phyloP scores from a whole-genome alignment of 2,797 vertebrate genomes.

The Vespertilio murinus region DNA sequence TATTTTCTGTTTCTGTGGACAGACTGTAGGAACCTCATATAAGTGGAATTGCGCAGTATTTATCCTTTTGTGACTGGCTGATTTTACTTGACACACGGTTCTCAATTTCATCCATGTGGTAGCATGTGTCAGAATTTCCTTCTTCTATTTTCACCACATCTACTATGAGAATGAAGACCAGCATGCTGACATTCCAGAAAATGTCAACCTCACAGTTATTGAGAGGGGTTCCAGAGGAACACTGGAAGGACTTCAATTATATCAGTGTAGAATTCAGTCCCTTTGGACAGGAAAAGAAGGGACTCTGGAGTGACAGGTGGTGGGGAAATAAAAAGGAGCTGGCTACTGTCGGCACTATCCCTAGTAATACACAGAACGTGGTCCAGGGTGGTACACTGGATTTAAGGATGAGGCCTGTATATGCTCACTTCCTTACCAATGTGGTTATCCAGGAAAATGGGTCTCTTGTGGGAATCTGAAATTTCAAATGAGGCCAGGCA shows the following conservation, averaged over 20 bases:
- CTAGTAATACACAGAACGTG: neutral
- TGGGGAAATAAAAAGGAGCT: neutral
- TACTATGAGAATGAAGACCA: neutral
- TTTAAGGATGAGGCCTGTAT: neutral
- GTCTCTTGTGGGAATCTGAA: neutral
- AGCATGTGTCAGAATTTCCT: neutral
- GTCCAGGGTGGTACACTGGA: neutral
- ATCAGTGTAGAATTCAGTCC: neutral
- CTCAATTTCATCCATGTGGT: neutral
- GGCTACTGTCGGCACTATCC: no score
- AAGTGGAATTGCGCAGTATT: neutral
- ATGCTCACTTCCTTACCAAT: neutral
- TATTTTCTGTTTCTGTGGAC: neutral
- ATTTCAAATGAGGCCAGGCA: neutral
- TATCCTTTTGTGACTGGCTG: neutral
- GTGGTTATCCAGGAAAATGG: neutral
- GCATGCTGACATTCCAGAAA: neutral
- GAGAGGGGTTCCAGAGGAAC: neutral
- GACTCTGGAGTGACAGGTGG: neutral
- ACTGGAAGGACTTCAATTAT: neutral
- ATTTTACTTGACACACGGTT: neutral
- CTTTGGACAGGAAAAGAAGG: neutral
- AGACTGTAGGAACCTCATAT: neutral
- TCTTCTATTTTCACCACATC: neutral
- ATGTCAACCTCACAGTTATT: neutral